Percentiles rank a stretch among this genome's conserved stretches.
These are phyloP conservation scores for Malurus alboscapulatus DNA, from an alignment of 2,113 vertebrate species.

Conservation along the genomic window DNA sequence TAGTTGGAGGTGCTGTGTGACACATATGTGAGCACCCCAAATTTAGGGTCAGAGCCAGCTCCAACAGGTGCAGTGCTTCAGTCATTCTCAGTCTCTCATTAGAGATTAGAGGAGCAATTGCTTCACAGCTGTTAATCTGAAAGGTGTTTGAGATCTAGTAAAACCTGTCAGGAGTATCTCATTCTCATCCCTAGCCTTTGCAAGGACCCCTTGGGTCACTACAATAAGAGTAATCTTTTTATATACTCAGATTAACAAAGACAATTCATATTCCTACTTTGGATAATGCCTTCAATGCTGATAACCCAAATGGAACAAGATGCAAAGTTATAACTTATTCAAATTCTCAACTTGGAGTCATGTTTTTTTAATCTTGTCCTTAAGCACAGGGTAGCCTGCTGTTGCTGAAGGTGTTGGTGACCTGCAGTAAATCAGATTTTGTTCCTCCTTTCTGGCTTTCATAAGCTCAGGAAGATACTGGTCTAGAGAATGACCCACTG, in stretches of 20 bases:
- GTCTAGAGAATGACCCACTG: neutral
- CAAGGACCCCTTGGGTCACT: neutral
- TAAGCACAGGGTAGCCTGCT: neutral
- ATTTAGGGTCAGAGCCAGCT: neutral
- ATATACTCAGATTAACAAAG: neutral
- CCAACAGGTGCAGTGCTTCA: fast-evolving
- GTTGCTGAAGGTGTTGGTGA: neutral
- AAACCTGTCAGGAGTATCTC: neutral
- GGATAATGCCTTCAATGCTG: neutral
- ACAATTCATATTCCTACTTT: neutral
- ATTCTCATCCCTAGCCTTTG: neutral
- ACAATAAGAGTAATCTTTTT: neutral
- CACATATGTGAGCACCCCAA: fast-evolving
- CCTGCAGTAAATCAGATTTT: neutral
- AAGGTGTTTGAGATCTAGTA: neutral
- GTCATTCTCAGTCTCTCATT: neutral
- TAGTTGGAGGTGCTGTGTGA: neutral
- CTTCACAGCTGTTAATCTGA: neutral
- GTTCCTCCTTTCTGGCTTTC: neutral
- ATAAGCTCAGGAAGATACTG: neutral
- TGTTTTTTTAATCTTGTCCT: neutral
- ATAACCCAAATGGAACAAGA: neutral
- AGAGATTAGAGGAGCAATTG: neutral
- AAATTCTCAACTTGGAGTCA: neutral
- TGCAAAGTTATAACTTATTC: neutral